phyloP scores from a whole-genome alignment of 2,797 vertebrate species.

The Phylloscopus collybita region DNA sequence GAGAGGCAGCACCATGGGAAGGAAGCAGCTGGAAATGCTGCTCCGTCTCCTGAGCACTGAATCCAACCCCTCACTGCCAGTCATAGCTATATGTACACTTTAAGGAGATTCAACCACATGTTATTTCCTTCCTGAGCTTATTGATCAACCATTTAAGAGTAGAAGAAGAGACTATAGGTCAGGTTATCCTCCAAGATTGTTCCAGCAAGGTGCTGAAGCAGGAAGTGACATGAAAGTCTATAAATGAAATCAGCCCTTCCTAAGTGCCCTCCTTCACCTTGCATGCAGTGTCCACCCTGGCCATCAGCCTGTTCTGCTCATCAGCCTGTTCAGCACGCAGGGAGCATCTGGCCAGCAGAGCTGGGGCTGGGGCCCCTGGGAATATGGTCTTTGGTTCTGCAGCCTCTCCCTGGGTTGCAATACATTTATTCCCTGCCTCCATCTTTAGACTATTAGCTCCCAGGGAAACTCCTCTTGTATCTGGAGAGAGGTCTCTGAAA shows the following conservation, averaged over 20 bases:
- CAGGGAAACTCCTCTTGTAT: background rate
- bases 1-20: accelerated
- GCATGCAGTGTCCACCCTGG: background rate
- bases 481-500: background rate
- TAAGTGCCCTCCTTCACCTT: background rate
- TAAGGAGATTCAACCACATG: background rate
- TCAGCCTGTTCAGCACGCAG: background rate
- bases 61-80: background rate
- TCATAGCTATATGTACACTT: background rate
- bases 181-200: background rate
- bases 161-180: background rate
- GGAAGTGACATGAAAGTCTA: background rate
- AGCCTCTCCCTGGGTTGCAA: background rate
- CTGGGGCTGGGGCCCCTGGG: background rate
- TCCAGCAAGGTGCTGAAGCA: background rate
- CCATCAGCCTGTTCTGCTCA: background rate
- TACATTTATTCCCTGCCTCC: background rate
- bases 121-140: constrained; percentile 4
- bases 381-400: background rate
- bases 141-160: constrained; percentile 7
- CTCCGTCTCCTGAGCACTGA: background rate
- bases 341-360: background rate
- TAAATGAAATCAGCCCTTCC: background rate
- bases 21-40: background rate
- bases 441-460: background rate